Evolutionary conservation across 2,797 vertebrate genomes (phyloP).

Genomic region (Pantherophis vulpinus): DNA sequence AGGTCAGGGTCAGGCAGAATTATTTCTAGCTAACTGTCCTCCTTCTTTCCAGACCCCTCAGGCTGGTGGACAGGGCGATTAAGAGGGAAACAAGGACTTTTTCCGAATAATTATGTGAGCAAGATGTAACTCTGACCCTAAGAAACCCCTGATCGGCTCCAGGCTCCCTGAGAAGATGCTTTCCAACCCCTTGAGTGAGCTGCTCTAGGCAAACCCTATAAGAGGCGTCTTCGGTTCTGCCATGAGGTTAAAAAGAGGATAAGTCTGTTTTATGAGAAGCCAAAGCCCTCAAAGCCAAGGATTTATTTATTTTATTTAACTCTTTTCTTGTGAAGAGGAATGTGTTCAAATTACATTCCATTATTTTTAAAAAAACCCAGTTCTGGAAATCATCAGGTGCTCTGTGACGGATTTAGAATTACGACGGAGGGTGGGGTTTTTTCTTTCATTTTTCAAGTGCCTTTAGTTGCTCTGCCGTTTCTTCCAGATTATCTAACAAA

Average conservation of each 20-base stretch:
- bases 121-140: conserved; percentile 80
- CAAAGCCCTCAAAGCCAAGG: conserved; percentile 72
- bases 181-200: neutral
- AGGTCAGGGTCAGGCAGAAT: neutral
- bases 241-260: conserved; percentile 22
- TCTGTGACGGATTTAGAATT: conserved; percentile 58
- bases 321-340: conserved; percentile 62
- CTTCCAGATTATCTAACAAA: conserved; percentile 46
- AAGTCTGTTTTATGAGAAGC: conserved; percentile 20
- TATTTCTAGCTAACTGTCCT: neutral
- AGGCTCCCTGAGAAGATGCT: neutral
- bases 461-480: conserved; percentile 73
- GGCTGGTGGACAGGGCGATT: conserved; percentile 98
- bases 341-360: neutral
- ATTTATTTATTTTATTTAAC: conserved; percentile 99
- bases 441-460: conserved; percentile 77
- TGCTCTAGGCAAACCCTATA: conserved; percentile 30
- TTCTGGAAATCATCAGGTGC: conserved; percentile 31
- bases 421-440: neutral
- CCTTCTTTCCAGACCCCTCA: conserved; percentile 79
- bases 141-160: conserved; percentile 18
- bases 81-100: conserved; percentile 95
- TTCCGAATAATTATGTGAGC: conserved; percentile 97
- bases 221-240: neutral
- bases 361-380: neutral